Evolutionary conservation across 2,797 vertebrate genomes (phyloP), one percentile per base, ranked within the genome.

Genomic region (Mormyrus proboscirostris): DNA sequence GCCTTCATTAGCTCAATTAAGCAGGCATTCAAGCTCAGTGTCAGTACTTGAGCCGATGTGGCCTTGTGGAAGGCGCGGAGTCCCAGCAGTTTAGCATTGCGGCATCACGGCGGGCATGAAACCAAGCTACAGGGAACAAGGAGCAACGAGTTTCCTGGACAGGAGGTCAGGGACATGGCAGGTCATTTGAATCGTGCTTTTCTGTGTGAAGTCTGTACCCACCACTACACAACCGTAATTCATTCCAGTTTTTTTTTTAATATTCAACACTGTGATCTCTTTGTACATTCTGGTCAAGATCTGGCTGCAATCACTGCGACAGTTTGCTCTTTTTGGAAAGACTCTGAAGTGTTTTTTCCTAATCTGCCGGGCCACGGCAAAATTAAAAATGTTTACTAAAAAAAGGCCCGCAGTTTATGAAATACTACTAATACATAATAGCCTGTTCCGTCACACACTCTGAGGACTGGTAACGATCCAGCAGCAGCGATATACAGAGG

Each of bases 321-420:
- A 49, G 16, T 8, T 76, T 84, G 83, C 73, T 91, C 88, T 91
- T 90, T 90, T 91, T 89, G 82, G 83, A 65, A 19, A 14, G 22
- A 88, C 93, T 95, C 93, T 94, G 93, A 93, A 92, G 93, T 91
- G 92, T 91, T 93, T 93, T 95, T 91, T 92, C 92, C 93, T 93
- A 84, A 92, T 94, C 93, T 94, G 92, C 90, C 93, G 88, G 92
- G 92, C 94, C 89, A 93, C 95, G 95, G 95, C 94, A 94, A 94
- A 94, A 95, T 95, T 95, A 94, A 96, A 95, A 93, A 95, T 96
- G 94, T 96, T 95, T 93, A 93, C 91, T 59, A 41, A 87, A 92
- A 59, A 95, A 95, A 93, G 92, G 94, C 86, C 93, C 89, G 90
- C 91, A 90, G 93, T 94, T 93, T 91, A 92, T 91, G 2, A 91